These are phyloP conservation scores for Uropsilus gracilis DNA, from an alignment of 2,113 vertebrate genomes.

Conservation along the genomic window DNA sequence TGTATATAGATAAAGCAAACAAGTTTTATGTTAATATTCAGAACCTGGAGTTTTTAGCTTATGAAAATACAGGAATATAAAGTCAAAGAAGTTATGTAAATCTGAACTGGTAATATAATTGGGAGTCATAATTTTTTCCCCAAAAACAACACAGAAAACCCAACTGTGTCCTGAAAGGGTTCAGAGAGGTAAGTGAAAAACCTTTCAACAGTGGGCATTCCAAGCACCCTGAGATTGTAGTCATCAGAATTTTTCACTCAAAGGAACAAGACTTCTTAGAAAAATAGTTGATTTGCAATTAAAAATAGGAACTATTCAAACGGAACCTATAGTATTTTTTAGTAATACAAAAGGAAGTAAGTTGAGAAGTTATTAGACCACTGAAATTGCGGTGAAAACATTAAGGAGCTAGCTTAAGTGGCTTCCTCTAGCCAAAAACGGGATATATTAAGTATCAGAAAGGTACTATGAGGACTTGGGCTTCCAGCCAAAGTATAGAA, in stretches of 20 bases:
- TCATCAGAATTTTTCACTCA: neutral
- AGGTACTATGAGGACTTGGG: neutral
- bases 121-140: neutral
- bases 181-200: neutral
- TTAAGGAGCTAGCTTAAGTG: neutral
- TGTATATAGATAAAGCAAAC: neutral
- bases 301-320: neutral
- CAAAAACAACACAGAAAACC: neutral
- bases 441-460: neutral
- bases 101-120: neutral
- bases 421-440: neutral
- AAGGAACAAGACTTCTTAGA: neutral
- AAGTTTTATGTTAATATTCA: neutral
- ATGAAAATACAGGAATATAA: neutral
- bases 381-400: neutral
- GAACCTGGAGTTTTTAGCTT: neutral
- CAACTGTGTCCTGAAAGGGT: too few relatives aligned
- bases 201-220: neutral
- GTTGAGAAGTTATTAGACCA: neutral
- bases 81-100: slow-evolving; percentile 9
- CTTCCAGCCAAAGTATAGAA: neutral
- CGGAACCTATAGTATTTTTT: neutral
- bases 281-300: neutral
- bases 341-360: neutral
- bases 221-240: neutral